Evolutionary conservation across 2,888 invertebrate genomes (phyloP).

Genomic region (Alitta virens): DNA sequence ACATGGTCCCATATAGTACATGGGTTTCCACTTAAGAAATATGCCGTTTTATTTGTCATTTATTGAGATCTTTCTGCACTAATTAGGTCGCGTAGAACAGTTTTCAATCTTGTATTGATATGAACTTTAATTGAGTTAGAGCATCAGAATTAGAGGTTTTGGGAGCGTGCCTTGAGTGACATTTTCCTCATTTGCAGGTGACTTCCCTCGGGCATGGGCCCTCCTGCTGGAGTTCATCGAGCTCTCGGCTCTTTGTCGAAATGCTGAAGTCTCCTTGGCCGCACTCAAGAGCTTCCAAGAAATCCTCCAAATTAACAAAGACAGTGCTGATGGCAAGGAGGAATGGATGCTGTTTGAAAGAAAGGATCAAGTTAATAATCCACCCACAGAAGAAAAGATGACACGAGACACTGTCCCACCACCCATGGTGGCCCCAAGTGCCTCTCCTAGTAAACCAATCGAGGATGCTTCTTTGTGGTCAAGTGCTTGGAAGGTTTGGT

Average conservation of each 20-base stretch:
- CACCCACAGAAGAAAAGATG: constrained; percentile 41
- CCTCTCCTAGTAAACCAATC: neutral
- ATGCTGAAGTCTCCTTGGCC: constrained; percentile 88
- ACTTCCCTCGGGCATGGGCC: constrained; percentile 92
- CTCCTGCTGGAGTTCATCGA: constrained; percentile 85
- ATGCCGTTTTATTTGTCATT: too few relatives aligned
- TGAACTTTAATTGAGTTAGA: too few relatives aligned
- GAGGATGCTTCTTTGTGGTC: constrained; percentile 52
- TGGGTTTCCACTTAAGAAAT: too few relatives aligned
- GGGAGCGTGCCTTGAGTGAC: too few relatives aligned
- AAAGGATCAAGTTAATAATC: constrained; percentile 19
- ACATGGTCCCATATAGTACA: too few relatives aligned
- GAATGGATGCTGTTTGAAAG: constrained; percentile 25
- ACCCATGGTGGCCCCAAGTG: neutral
- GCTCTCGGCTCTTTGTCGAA: constrained; percentile 74
- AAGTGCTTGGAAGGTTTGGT: constrained; percentile 65
- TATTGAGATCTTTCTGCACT: too few relatives aligned
- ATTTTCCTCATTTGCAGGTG: constrained; percentile 62
- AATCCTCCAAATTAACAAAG: constrained; percentile 64
- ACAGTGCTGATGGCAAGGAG: constrained; percentile 24
- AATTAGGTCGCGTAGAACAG: too few relatives aligned
- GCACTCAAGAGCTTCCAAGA: constrained; percentile 97
- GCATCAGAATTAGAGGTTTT: too few relatives aligned
- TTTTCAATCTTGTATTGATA: too few relatives aligned
- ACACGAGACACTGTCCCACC: constrained; percentile 24